Evolutionary conservation across 2,113 vertebrate genomes (phyloP).

Genomic region (Neolamprologus sp.): DNA sequence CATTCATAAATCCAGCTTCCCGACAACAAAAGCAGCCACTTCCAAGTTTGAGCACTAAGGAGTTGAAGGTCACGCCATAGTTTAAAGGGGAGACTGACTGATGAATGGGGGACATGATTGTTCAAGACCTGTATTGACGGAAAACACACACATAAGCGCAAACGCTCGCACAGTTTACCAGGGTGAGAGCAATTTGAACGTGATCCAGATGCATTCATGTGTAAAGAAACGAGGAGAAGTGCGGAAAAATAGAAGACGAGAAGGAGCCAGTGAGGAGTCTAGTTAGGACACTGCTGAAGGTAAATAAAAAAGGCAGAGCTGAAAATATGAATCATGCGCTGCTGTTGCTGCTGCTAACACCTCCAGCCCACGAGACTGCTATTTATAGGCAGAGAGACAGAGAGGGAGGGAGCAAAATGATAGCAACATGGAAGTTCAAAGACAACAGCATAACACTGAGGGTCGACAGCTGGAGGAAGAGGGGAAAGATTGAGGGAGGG

Average conservation of each 20-base stretch:
- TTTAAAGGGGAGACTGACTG: background rate
- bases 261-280: background rate
- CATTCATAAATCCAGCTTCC: background rate
- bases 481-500: background rate
- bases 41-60: background rate
- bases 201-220: conserved; percentile 16
- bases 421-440: background rate
- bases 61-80: background rate
- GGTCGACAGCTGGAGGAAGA: background rate
- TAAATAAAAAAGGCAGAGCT: conserved; percentile 14
- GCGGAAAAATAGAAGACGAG: background rate
- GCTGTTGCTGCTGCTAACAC: conserved; percentile 28
- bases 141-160: background rate
- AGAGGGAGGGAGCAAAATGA: background rate
- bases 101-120: conserved; percentile 22
- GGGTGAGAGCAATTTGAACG: background rate
- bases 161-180: background rate
- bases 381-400: conserved; percentile 44
- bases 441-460: background rate
- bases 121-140: background rate
- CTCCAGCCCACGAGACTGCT: conserved; percentile 45
- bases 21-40: background rate
- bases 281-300: background rate
- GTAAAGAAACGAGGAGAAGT: background rate
- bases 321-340: conserved; percentile 38